A percentile compares a stretch with the other conserved stretches of the same genome.
Evolutionary conservation across 2,888 invertebrate species (phyloP).

Genomic region (Diarsia mendica): DNA sequence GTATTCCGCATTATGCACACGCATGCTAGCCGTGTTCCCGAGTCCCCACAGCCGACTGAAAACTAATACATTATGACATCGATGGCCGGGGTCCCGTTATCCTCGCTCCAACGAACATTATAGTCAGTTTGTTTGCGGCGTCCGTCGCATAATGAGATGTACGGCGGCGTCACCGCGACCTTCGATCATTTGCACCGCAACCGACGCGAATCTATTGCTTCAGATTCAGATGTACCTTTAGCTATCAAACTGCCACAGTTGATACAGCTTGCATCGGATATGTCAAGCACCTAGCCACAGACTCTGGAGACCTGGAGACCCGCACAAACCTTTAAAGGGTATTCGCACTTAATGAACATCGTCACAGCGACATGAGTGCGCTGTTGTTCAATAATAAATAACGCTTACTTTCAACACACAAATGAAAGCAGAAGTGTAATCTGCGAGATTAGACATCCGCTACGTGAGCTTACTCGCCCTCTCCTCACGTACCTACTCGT

Average conservation of each 20-base stretch:
- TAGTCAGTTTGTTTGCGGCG: slow-evolving; percentile 61
- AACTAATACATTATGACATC: slow-evolving; percentile 47
- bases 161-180: slow-evolving; percentile 43
- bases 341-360: background rate
- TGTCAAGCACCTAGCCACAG: background rate
- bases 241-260: background rate
- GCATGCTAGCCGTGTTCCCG: slow-evolving; percentile 25
- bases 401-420: slow-evolving; percentile 15
- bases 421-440: slow-evolving; percentile 40
- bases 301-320: background rate
- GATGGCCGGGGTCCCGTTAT: slow-evolving; percentile 59
- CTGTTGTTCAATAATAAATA: background rate
- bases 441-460: slow-evolving; percentile 19
- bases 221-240: slow-evolving; percentile 9
- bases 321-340: slow-evolving; percentile 6
- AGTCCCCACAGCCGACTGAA: slow-evolving; percentile 45
- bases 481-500: background rate
- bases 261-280: background rate
- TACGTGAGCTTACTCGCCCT: background rate
- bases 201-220: slow-evolving; percentile 5
- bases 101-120: slow-evolving; percentile 67
- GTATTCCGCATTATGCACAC: background rate
- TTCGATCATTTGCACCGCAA: slow-evolving; percentile 34
- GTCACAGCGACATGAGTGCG: background rate
- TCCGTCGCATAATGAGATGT: slow-evolving; percentile 54